A percentile compares a stretch with the other conserved stretches of the same genome.
Conservation (phyloP, 2,113 vertebrate genomes). For the Vimba vimba region DNA sequence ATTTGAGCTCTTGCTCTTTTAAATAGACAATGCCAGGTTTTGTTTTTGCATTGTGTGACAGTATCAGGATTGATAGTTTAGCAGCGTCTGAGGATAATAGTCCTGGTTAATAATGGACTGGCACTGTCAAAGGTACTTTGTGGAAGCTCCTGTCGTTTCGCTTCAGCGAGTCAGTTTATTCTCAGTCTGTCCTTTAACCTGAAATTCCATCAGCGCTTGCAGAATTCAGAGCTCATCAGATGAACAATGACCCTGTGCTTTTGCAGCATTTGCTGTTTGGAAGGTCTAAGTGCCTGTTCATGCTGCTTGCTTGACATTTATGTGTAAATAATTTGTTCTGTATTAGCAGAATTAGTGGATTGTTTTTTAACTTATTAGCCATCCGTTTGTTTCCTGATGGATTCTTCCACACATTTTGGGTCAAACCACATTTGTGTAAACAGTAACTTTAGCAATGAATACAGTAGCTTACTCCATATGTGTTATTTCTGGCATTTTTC, state of each 20-base stretch:
- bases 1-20: not conserved
- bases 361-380: constrained; percentile 38
- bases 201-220: constrained; percentile 23
- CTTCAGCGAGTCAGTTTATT: constrained; percentile 6
- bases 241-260: constrained; percentile 39
- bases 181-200: constrained; percentile 25
- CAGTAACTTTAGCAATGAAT: not conserved
- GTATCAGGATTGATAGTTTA: constrained; percentile 11
- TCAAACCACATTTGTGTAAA: not conserved
- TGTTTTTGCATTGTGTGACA: not conserved
- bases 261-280: constrained; percentile 46
- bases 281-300: constrained; percentile 6
- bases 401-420: not conserved
- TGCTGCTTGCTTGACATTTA: constrained; percentile 32
- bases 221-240: not conserved
- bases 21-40: constrained; percentile 1
- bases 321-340: constrained; percentile 38
- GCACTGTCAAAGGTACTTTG: not conserved
- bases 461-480: not conserved
- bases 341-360: constrained; percentile 46
- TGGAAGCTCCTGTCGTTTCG: not conserved
- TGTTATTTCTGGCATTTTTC: not conserved
- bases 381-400: constrained; percentile 16
- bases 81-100: not conserved
- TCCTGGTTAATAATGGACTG: constrained; percentile 22